Evolutionary conservation across 2,797 vertebrate species (phyloP).

Genomic region (Salmo trutta): DNA sequence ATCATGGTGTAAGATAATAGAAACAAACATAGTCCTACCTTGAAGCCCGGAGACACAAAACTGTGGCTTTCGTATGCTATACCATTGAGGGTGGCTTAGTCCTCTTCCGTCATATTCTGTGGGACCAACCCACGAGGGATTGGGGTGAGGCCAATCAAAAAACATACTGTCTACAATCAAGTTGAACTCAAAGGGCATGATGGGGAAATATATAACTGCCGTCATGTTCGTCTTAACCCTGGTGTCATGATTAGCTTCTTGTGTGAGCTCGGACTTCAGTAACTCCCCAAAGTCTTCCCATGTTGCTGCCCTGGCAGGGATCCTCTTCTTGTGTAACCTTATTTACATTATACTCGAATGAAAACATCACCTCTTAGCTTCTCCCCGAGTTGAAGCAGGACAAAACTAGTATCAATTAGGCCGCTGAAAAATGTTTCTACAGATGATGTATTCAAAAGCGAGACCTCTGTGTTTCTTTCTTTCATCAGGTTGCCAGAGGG

Average conservation of each 20-base stretch:
- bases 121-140: background rate
- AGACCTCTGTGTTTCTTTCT: constrained; percentile 17
- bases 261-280: constrained; percentile 66
- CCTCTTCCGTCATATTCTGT: background rate
- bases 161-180: constrained; percentile 20
- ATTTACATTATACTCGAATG: constrained; percentile 55
- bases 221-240: constrained; percentile 45
- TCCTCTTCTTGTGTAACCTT: constrained; percentile 34
- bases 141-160: background rate
- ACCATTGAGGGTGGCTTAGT: background rate
- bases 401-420: constrained; percentile 65
- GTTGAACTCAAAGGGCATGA: constrained; percentile 23
- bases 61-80: background rate
- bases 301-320: constrained; percentile 66
- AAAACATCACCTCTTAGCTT: constrained; percentile 13
- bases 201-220: constrained; percentile 24
- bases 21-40: background rate
- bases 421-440: background rate
- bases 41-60: background rate
- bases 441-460: background rate
- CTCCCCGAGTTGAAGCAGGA: constrained; percentile 60
- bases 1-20: background rate
- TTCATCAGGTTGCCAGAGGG: constrained; percentile 54
- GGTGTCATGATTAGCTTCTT: constrained; percentile 64
- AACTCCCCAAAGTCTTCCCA: constrained; percentile 62